Conservation (phyloP, 2,113 vertebrate species). For the Xenotilapia caudafasciata region DNA sequence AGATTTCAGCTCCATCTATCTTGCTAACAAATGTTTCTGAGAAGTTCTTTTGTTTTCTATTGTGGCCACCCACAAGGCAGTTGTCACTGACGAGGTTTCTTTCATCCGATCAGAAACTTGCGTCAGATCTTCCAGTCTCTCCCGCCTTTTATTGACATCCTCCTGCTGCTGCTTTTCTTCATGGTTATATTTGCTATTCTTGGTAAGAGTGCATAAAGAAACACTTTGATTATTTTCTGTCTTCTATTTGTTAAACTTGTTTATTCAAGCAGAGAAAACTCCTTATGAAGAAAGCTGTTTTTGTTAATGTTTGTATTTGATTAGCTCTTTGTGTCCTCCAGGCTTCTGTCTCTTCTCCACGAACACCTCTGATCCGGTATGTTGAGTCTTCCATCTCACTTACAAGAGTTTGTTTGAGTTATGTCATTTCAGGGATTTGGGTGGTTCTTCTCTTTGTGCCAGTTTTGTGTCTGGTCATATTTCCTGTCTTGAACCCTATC, state of each 20-base stretch:
- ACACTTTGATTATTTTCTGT: neutral
- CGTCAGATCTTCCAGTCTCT: conserved; percentile 99
- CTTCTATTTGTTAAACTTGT: neutral
- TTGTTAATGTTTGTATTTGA: neutral
- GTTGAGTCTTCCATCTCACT: conserved; percentile 41
- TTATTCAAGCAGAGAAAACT: neutral
- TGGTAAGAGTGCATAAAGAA: conserved; percentile 70
- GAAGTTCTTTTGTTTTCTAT: neutral
- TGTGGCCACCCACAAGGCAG: neutral
- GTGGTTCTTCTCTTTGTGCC: neutral
- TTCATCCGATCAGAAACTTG: conserved; percentile 80
- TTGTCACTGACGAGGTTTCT: neutral
- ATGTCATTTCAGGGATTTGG: neutral
- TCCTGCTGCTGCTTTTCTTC: conserved; percentile 94
- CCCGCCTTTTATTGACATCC: conserved; percentile 96
- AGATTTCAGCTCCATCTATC: neutral
- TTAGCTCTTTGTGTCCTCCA: conserved; percentile 36
- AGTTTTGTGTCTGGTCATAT: neutral
- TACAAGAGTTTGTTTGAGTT: neutral
- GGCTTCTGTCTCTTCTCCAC: conserved; percentile 96
- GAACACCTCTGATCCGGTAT: conserved; percentile 86
- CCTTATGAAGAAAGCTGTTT: neutral
- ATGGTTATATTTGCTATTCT: conserved; percentile 97
- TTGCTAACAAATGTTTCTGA: neutral
- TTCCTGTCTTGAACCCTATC: neutral